Conservation (phyloP, 2,888 invertebrate genomes). For the Hypomecis punctinalis region DNA sequence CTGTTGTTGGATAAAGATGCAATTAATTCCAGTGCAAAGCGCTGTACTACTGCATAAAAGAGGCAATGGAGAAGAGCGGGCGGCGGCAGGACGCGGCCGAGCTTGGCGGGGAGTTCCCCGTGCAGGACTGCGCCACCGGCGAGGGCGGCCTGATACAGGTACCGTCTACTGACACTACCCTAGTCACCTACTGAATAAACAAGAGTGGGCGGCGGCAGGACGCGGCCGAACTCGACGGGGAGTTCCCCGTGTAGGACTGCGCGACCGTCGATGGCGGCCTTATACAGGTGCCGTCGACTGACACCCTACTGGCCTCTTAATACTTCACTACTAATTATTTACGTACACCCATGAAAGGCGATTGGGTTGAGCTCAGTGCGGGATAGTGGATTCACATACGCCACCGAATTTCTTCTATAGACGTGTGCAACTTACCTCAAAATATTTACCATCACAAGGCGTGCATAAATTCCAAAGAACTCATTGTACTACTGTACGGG, state of each 20-base stretch:
- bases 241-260: slow-evolving; percentile 99
- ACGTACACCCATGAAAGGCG: too few species aligned
- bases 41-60: slow-evolving; percentile 99
- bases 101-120: slow-evolving; percentile 98
- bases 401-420: too few species aligned
- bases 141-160: slow-evolving; percentile 97
- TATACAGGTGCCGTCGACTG: slow-evolving; percentile 86
- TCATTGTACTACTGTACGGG: too few species aligned
- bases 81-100: slow-evolving; percentile 89
- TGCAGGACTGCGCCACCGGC: slow-evolving; percentile 98
- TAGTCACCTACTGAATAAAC: too few species aligned
- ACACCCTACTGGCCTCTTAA: neutral
- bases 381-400: too few species aligned
- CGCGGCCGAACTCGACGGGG: slow-evolving; percentile 93
- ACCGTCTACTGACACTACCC: slow-evolving; percentile 19
- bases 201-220: slow-evolving; percentile 90
- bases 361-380: too few species aligned
- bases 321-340: too few species aligned
- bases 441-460: too few species aligned
- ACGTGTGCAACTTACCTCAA: too few species aligned
- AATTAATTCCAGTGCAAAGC: slow-evolving; percentile 93
- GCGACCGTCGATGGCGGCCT: slow-evolving; percentile 98
- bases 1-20: neutral
- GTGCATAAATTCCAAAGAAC: too few species aligned
- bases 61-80: slow-evolving; percentile 97